Conservation (phyloP, 2,888 invertebrate genomes). For the Sinopyrophorus schimmeli region DNA sequence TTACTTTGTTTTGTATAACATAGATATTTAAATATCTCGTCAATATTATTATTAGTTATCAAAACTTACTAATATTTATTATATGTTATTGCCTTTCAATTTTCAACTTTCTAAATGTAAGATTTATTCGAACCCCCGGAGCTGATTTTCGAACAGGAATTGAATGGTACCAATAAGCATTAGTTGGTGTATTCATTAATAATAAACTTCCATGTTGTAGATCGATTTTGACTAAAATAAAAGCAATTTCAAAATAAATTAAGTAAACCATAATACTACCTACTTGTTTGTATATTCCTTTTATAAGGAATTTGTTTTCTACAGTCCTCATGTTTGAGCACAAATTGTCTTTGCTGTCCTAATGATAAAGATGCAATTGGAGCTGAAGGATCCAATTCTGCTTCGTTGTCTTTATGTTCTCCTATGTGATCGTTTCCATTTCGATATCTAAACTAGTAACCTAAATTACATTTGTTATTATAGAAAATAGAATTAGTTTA, state of each 20-base stretch:
- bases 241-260: no score
- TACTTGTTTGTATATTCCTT: constrained; percentile 56
- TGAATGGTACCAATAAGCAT: constrained; percentile 71
- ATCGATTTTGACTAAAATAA: constrained; percentile 61
- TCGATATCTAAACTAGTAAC: constrained; percentile 65
- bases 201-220: constrained; percentile 69
- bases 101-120: constrained; percentile 64
- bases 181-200: constrained; percentile 73
- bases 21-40: no score
- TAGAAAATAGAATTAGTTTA: constrained; percentile 35
- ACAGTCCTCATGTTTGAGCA: constrained; percentile 65
- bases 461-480: constrained; percentile 21
- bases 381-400: constrained; percentile 62
- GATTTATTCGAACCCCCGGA: constrained; percentile 63
- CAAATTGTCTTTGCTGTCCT: constrained; percentile 67
- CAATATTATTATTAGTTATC: no score
- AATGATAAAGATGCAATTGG: constrained; percentile 72
- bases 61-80: no score
- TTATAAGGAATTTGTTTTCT: constrained; percentile 58
- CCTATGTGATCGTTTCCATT: constrained; percentile 72
- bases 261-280: constrained; percentile 25
- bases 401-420: constrained; percentile 72
- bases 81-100: no score
- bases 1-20: no score
- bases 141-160: constrained; percentile 64